phyloP scores from a whole-genome alignment of 2,888 invertebrate genomes.

The Noctua janthe region DNA sequence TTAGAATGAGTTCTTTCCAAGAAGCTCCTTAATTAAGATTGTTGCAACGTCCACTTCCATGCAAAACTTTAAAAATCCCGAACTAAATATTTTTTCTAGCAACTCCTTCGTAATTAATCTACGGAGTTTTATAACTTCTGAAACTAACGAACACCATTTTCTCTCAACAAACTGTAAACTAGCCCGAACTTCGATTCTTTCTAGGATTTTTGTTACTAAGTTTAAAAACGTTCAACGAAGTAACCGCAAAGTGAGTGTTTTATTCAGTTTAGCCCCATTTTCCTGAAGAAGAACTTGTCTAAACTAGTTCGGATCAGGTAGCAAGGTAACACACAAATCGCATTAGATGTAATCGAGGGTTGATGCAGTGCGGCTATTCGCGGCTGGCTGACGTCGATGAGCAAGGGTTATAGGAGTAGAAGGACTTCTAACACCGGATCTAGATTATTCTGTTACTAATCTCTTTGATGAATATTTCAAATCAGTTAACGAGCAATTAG shows the following conservation, averaged over 20 bases:
- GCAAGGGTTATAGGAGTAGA: slow-evolving; percentile 51
- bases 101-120: slow-evolving; percentile 51
- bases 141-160: slow-evolving; percentile 53
- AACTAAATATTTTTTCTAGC: slow-evolving; percentile 37
- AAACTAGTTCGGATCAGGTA: slow-evolving; percentile 78
- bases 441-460: slow-evolving; percentile 45
- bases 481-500: neutral
- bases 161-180: slow-evolving; percentile 47
- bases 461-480: slow-evolving; percentile 1
- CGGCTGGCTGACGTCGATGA: slow-evolving; percentile 51
- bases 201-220: slow-evolving; percentile 21
- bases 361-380: slow-evolving; percentile 67
- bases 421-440: slow-evolving; percentile 42
- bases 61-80: slow-evolving; percentile 31
- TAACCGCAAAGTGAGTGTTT: slow-evolving; percentile 26
- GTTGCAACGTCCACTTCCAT: slow-evolving; percentile 11
- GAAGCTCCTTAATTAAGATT: slow-evolving; percentile 28
- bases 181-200: slow-evolving; percentile 34
- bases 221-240: slow-evolving; percentile 22
- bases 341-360: slow-evolving; percentile 82
- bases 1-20: slow-evolving; percentile 3
- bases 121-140: slow-evolving; percentile 50
- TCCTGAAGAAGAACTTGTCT: slow-evolving; percentile 71
- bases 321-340: slow-evolving; percentile 82
- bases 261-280: slow-evolving; percentile 47